A percentile compares a stretch with the other conserved stretches of the same genome.
Conservation (phyloP, 2,888 invertebrate genomes). For the Eupithecia vulgata region DNA sequence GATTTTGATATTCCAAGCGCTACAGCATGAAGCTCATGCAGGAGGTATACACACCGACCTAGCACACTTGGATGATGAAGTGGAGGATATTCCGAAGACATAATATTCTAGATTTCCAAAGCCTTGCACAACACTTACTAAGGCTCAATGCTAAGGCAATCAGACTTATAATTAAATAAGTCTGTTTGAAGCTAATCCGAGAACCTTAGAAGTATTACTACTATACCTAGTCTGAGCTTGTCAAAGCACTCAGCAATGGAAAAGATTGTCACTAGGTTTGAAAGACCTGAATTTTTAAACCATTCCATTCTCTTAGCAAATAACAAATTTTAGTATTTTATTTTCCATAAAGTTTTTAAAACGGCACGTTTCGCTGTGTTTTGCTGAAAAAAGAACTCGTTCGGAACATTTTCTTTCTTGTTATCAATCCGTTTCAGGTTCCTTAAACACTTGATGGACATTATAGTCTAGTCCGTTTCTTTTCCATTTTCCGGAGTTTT, state of each 20-base stretch:
- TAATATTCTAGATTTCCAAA: no score
- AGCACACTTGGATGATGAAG: no score
- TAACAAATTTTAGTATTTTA: background rate
- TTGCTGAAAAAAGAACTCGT: slow-evolving; percentile 4
- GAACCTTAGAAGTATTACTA: no score
- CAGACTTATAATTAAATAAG: no score
- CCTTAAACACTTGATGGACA: slow-evolving; percentile 40
- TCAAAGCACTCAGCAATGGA: background rate
- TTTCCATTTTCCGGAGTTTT: slow-evolving; percentile 24
- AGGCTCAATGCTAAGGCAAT: no score
- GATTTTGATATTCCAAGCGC: no score
- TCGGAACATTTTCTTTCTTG: slow-evolving; percentile 25
- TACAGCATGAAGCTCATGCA: no score
- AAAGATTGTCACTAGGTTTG: background rate
- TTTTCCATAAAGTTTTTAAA: background rate
- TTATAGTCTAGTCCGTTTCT: slow-evolving; percentile 27
- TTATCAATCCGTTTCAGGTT: slow-evolving; percentile 41
- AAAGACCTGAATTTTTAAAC: background rate
- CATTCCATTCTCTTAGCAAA: background rate
- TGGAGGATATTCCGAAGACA: no score
- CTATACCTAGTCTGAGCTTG: background rate
- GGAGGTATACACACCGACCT: no score
- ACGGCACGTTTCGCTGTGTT: background rate
- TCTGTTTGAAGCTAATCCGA: no score
- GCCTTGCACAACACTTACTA: no score